A percentile compares a stretch with the other conserved stretches of the same genome.
Conservation (phyloP, 2,113 vertebrate species). For the Balaeniceps rex region DNA sequence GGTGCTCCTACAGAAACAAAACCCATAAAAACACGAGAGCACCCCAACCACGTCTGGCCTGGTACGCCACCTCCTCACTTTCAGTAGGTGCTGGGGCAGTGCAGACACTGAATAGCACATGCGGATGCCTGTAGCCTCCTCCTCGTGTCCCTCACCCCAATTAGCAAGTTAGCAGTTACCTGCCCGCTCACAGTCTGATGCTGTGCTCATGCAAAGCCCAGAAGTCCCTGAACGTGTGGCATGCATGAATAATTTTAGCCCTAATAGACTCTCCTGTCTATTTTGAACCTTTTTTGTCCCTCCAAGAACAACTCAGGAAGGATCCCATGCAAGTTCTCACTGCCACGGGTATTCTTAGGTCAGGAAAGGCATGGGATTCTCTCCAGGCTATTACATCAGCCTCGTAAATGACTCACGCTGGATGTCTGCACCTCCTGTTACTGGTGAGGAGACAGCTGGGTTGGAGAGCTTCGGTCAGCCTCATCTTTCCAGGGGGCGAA, state of each 20-base stretch:
- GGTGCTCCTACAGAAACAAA: neutral
- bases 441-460: neutral
- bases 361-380: neutral
- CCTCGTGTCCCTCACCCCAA: fast-evolving
- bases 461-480: neutral
- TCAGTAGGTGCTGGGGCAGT: neutral
- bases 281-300: neutral
- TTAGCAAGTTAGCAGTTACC: neutral
- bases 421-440: neutral
- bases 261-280: neutral
- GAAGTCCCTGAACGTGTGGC: neutral
- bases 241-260: neutral
- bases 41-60: neutral
- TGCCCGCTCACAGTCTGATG: neutral
- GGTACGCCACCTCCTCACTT: fast-evolving
- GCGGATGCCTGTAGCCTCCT: neutral
- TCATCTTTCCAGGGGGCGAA: neutral
- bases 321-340: neutral
- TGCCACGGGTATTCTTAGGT: neutral
- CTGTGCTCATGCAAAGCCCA: neutral
- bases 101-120: neutral
- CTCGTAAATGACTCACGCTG: neutral
- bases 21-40: neutral
- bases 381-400: slow-evolving; percentile 1
- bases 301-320: neutral